phyloP scores from a whole-genome alignment of 2,888 invertebrate species.

The Hyposoter dolosus region DNA sequence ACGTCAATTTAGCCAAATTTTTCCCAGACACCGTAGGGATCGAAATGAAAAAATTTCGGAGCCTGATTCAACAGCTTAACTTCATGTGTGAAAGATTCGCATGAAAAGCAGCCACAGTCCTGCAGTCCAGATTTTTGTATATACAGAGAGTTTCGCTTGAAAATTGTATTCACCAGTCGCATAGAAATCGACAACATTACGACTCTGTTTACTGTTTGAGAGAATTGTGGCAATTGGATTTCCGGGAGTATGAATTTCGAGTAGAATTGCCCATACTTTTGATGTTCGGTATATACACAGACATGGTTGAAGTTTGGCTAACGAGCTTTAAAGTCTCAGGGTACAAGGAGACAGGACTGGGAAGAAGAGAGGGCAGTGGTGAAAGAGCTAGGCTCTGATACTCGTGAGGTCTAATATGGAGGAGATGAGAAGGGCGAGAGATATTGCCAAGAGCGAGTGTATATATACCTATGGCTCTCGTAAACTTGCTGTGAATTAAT shows the following conservation, averaged over 20 bases:
- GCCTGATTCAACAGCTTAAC: too few relatives aligned
- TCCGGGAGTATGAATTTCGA: not conserved
- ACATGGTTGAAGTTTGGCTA: conserved; percentile 53
- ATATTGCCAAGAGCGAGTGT: conserved; percentile 3
- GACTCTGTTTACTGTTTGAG: not conserved
- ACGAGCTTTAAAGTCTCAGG: conserved; percentile 63
- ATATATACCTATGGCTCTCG: conserved; percentile 19
- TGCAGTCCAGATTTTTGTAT: too few relatives aligned
- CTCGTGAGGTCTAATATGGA: conserved; percentile 3
- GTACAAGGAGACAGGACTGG: conserved; percentile 41
- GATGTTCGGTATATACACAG: not conserved
- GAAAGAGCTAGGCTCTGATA: conserved; percentile 48
- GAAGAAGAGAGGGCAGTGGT: conserved; percentile 17
- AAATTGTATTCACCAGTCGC: too few relatives aligned
- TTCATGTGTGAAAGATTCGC: too few relatives aligned
- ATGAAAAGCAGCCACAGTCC: too few relatives aligned
- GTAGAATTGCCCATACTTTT: not conserved
- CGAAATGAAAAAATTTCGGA: too few relatives aligned
- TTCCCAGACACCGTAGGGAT: too few relatives aligned
- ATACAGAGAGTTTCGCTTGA: too few relatives aligned
- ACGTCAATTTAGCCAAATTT: too few relatives aligned
- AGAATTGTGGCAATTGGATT: not conserved
- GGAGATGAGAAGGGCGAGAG: conserved; percentile 15
- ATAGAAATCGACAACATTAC: too few relatives aligned
- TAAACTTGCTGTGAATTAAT: conserved; percentile 62